Evolutionary conservation across 2,888 invertebrate genomes (phyloP).

Genomic region (Hyalella azteca): DNA sequence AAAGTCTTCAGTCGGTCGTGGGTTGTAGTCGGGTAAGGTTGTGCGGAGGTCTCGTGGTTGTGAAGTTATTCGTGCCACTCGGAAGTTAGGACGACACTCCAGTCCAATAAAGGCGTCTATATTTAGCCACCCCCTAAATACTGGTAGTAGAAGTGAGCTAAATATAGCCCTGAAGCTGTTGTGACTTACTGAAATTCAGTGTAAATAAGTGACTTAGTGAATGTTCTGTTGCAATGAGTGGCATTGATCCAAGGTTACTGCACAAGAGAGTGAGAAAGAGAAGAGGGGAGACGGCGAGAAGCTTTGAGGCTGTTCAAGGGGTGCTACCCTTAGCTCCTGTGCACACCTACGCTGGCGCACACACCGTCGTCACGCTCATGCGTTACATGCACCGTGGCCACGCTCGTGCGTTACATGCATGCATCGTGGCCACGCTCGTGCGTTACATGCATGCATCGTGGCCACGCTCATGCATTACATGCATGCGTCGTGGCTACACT

Average conservation of each 20-base stretch:
- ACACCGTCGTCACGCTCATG: not conserved
- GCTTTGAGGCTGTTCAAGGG: slow-evolving; percentile 8
- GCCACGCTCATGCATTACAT: no score
- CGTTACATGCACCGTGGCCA: not conserved
- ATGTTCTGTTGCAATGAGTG: not conserved
- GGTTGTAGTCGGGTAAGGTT: not conserved
- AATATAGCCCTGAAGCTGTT: no score
- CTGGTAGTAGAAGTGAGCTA: no score
- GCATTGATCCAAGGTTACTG: slow-evolving; percentile 9
- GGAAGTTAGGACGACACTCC: not conserved
- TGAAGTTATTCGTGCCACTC: not conserved
- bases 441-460: no score
- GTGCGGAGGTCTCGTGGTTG: not conserved
- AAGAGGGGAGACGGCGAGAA: slow-evolving; percentile 22
- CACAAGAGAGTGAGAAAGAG: slow-evolving; percentile 19
- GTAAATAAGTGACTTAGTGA: not conserved
- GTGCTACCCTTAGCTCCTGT: not conserved
- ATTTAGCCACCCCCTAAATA: not conserved
- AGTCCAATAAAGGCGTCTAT: not conserved
- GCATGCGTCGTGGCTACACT: no score
- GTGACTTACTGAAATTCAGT: no score
- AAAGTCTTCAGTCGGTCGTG: not conserved
- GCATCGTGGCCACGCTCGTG: no score
- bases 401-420: no score
- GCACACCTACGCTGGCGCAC: slow-evolving; percentile 36